Base-by-base conservation (phyloP, 2,888 invertebrate genomes). In the Lypha dubia region DNA sequence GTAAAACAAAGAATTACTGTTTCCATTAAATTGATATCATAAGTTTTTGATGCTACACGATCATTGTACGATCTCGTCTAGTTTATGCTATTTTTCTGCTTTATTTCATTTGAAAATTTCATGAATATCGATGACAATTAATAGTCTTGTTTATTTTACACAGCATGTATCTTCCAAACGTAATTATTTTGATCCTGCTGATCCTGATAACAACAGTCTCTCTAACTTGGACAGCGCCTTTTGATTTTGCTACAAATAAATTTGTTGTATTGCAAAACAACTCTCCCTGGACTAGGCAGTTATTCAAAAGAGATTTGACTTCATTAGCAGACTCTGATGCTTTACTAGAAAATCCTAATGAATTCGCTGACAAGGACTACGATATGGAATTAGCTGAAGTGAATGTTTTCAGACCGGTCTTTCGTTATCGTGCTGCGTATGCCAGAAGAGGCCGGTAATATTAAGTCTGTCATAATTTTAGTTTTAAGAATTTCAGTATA, bases 321-420 rank as follows among this genome's bases (percentile, higher is more conserved):
- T 41, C 60, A 15, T 11, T 65, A 6, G 49, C 79, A 8, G 56
- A 38, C 4, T n/a, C 22, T 8, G n/a, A n/a, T n/a, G 13, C 15
- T 6, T 2, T 75, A n/a, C 1, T 46, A 7, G 67, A 65, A 58
- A 73, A 77, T 35, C 49, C 41, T 0, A 77, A 86, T 67, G 76
- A 79, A 28, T 73, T 88, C 46, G 87, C 79, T 1, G 88, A 88
- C 71, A 87, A 88, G 38, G 86, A 86, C 9, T 87, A 77, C 1
- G 89, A 91, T 75, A 85, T 92, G 89, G 90, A 92, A 68, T 65
- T 92, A 32, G 91, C 92, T 0, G 91, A 92, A 84, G 88, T 92
- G 0, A 91, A 92, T 85, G 87, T 92, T 0, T 92, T 92, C 84
- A 88, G 92, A 3, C 91, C 91, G 15, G 86, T 92, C 0, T 92